Base-by-base conservation (phyloP, 2,888 invertebrate genomes). In the Mimumesa dahlbomi region DNA sequence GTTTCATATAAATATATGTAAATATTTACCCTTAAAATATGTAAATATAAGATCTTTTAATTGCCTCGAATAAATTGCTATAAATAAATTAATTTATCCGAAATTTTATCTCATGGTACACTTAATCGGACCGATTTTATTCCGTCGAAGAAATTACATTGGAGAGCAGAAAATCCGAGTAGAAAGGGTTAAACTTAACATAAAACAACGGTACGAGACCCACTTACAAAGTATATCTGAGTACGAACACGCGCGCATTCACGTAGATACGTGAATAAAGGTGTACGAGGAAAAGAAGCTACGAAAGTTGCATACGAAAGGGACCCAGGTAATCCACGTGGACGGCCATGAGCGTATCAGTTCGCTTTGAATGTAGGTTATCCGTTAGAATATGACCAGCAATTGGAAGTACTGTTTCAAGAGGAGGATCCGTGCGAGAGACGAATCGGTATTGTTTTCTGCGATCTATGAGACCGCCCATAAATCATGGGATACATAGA, bases 301-400 rank as follows among this genome's bases (percentile, higher is more conserved):
- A 87, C 87, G 86, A 83, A 82, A 82, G 83, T 83, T 85, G 86
- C 86, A 87, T 87, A 87, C 87, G 77, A 86, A 87, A 85, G 73
- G 80, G 70, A 78, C 57, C 54, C 49, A 31, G 56, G 70, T 79
- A 77, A 79, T 79, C 79, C 79, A 79, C 77, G 79, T 79, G 79
- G 77, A 77, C 69, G 43, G 43, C 57, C 73, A 18, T 50, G 43
- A 67, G 59, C 70, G 78, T 83, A 85, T 84, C 82, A 82, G 81
- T 79, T 58, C 65, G 52, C 61, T 31, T 63, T 70, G 79, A 83
- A 88, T 85, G 81, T 87, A 83, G 87, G 88, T 85, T 87, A 86
- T 83, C 87, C 88, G 87, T 86, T 85, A 85, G 82, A 84, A 80
- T 82, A 84, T 85, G 82, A 80, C 77, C 75, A 48, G 70, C 79